Base-by-base conservation (phyloP, 2,797 vertebrate genomes). In the Labeo calbasu region DNA sequence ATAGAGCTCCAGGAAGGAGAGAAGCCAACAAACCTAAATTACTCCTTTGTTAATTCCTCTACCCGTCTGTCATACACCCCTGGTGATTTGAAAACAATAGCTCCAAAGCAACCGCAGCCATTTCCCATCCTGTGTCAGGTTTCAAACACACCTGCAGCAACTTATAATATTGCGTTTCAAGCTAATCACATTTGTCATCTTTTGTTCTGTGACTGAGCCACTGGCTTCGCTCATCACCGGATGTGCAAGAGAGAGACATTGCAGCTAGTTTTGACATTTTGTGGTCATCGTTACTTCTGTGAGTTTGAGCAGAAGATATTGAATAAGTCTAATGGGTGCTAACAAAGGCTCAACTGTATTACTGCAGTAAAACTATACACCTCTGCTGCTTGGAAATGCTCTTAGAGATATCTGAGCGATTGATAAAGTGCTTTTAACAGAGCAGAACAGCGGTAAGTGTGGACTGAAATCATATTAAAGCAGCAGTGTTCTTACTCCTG, bases 121-220 rank as follows among this genome's bases (percentile, higher is more conserved):
- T 79, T 86, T 77, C 70, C 57, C 50, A 48, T 77, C n/a, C n/a
- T 14, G 32, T 23, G 59, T 77, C 87, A 79, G 73, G 65, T 83
- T 84, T 84, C 76, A 82, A 77, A 84, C 80, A 46, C 66, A 89
- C 82, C 59, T 85, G 79, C 75, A 86, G 83, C 51, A 86, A 32
- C 69, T 57, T 84, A 46, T 25, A 59, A 73, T 73, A 86, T 89
- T 85, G 86, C 43, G 2, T 79, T 87, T 86, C 83, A 79, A 65
- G 61, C 73, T 84, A 81, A 79, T 86, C 82, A 78, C 48, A 87
- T 89, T 83, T 86, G 57, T 84, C 82, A 69, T 76, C 70, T 75
- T 53, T 81, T 72, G 53, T 40, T 65, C 55, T 36, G 75, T 53
- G 57, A 72, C 68, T 71, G 55, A 55, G 21, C n/a, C 48, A 17